Base-by-base conservation (phyloP, 2,113 vertebrate species). In the Daphoenositta chrysoptera region DNA sequence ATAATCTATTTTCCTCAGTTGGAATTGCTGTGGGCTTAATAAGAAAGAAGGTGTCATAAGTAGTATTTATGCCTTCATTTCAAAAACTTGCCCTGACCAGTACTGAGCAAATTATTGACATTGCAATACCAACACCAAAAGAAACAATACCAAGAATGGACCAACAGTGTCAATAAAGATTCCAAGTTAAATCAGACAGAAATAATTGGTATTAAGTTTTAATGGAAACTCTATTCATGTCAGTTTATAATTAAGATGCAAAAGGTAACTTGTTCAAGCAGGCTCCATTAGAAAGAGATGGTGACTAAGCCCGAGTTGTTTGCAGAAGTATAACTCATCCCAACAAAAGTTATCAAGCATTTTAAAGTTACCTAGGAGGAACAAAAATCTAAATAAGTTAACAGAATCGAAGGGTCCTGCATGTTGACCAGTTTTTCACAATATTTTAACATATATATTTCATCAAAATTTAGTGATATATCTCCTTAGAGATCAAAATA, bases 181-280 rank as follows among this genome's bases (percentile, higher is more conserved):
- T 92, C 79, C 61, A 75, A 80, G 89, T 95, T 96, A 97, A 97
- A 96, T 97, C 89, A 97, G 92, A 96, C 83, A 96, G 90, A 98
- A 98, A 94, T 95, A 95, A 95, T 70, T 85, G 78, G 93, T 68
- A 97, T 97, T 97, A 97, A 96, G 95, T 90, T 96, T 97, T 97
- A 96, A 89, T 94, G 82, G 76, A 90, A 87, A 95, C 48, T 91
- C 88, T 90, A 92, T 93, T 96, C 69, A 78, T 84, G 45, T 93
- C 76, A 95, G 94, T 97, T 97, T 77, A 95, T 95, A 97, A 97
- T 96, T 95, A 96, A 94, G 87, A 93, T 63, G 35, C 73, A 96
- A 94, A 92, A 87, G 18, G 21, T 76, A 94, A 92, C 95, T 97
- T 97, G 94, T 95, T 96, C 77, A 77, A 96, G 94, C 90, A 97